Evolutionary conservation across 2,797 vertebrate genomes (phyloP).

Genomic region (Dendrocincla fuliginosa): DNA sequence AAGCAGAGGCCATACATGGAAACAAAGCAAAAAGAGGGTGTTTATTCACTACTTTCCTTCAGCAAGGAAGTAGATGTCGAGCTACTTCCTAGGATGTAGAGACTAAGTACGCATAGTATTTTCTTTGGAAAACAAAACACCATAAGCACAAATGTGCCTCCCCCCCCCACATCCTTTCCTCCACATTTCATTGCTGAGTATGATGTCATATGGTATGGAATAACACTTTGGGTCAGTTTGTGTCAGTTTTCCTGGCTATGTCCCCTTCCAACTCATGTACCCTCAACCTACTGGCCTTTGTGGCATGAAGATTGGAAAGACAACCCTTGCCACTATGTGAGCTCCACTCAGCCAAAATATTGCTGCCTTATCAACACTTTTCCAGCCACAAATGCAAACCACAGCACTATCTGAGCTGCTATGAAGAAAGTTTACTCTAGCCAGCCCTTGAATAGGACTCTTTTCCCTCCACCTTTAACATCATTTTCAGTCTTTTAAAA

Average conservation of each 20-base stretch:
- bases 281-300: neutral
- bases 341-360: neutral
- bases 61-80: neutral
- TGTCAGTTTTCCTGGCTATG: neutral
- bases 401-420: neutral
- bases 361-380: neutral
- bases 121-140: neutral
- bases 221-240: neutral
- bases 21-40: neutral
- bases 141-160: neutral
- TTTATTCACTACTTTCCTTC: neutral
- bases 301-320: neutral
- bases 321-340: neutral
- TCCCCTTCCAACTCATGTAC: neutral
- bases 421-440: neutral
- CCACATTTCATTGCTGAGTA: neutral
- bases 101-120: neutral
- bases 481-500: neutral
- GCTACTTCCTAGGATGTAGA: neutral
- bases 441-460: neutral
- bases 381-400: neutral
- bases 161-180: neutral
- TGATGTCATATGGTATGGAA: neutral
- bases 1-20: neutral
- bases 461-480: neutral